Percentiles rank a stretch among this genome's conserved stretches.
These are phyloP conservation scores for Plebejus anna DNA, from an alignment of 2,888 invertebrate species.

Conservation along the genomic window DNA sequence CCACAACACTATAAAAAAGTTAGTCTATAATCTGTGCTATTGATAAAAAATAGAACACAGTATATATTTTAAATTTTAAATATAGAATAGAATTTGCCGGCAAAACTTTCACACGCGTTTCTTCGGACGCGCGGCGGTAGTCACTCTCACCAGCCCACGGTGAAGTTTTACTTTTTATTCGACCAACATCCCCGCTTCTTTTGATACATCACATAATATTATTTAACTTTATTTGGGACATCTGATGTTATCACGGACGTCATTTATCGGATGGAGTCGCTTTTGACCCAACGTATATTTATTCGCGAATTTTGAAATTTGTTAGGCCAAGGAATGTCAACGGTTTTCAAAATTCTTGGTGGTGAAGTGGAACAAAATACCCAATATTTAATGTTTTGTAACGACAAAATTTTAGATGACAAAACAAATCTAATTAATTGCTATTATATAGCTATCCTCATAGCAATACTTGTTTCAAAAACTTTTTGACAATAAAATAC, in stretches of 20 bases:
- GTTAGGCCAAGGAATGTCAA: not conserved
- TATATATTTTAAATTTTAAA: conserved; percentile 14
- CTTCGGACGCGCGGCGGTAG: conserved; percentile 54
- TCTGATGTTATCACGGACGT: conserved; percentile 38
- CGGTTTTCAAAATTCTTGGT: not conserved
- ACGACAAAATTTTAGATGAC: not conserved
- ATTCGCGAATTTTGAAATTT: not conserved
- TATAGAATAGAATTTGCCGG: conserved; percentile 44
- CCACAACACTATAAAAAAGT: conserved; percentile 45
- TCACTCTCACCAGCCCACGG: conserved; percentile 68
- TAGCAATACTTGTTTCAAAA: no score
- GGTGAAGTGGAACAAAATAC: not conserved
- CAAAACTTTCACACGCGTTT: conserved; percentile 60
- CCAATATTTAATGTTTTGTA: not conserved
- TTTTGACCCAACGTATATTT: conserved; percentile 12
- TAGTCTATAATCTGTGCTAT: conserved; percentile 2
- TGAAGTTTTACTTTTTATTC: conserved; percentile 70
- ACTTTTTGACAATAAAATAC: no score
- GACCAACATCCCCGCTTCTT: conserved; percentile 63
- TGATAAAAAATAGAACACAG: not conserved
- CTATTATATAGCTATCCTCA: not conserved
- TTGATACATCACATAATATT: conserved; percentile 58
- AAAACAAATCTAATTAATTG: not conserved
- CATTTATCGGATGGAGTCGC: conserved; percentile 1
- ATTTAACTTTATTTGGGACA: conserved; percentile 58